phyloP scores from a whole-genome alignment of 2,797 vertebrate genomes.

The Bradypodion pumilum region DNA sequence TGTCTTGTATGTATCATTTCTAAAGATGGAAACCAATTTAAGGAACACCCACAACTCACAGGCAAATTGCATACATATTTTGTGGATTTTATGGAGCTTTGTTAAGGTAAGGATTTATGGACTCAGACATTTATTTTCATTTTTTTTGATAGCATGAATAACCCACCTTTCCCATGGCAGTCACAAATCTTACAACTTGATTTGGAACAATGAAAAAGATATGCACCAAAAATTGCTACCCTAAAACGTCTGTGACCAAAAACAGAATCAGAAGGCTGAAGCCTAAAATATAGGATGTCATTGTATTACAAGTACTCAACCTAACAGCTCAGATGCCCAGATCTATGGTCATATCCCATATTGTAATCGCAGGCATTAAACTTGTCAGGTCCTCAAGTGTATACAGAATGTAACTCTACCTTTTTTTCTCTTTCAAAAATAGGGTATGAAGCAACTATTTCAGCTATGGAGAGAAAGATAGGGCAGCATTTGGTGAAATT shows the following conservation, averaged over 20 bases:
- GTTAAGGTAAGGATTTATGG: neutral
- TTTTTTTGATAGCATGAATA: no score
- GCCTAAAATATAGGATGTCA: neutral
- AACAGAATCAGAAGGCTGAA: neutral
- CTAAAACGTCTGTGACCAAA: neutral
- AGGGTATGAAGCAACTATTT: neutral
- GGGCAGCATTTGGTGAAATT: neutral
- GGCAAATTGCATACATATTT: conserved; percentile 44
- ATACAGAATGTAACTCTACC: neutral
- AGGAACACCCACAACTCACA: neutral
- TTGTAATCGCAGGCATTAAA: neutral
- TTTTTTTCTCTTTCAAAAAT: neutral
- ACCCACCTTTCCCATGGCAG: no score
- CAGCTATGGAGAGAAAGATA: neutral
- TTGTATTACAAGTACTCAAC: neutral
- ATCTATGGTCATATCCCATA: neutral
- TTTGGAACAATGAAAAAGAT: no score
- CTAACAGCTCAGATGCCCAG: neutral
- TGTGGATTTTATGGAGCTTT: neutral
- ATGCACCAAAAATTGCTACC: neutral
- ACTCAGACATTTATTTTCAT: neutral
- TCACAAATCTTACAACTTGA: no score
- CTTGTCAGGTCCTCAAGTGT: neutral
- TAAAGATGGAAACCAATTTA: conserved; percentile 16
- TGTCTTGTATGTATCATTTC: conserved; percentile 27